Evolutionary conservation across 2,113 vertebrate species (phyloP).

Genomic region (Leptobrachium ailaonicum): DNA sequence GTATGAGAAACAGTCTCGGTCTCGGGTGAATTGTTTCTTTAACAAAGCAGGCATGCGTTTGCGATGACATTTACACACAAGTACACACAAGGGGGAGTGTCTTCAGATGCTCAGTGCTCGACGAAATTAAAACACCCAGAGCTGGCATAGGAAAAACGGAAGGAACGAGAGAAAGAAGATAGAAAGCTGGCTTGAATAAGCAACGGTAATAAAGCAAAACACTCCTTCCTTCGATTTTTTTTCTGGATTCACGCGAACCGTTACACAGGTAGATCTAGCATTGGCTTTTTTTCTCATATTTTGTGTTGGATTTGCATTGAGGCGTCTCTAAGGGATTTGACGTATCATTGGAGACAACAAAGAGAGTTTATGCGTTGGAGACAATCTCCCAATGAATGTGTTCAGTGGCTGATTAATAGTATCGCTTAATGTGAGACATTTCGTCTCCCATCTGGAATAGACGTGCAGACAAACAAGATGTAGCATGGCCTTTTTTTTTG

Average conservation of each 20-base stretch:
- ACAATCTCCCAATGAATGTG: background rate
- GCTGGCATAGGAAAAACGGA: background rate
- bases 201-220: background rate
- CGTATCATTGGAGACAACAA: background rate
- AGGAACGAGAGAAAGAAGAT: background rate
- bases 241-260: background rate
- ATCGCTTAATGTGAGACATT: background rate
- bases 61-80: constrained; percentile 6
- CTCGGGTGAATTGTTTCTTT: constrained; percentile 8
- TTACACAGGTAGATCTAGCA: constrained; percentile 21
- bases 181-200: background rate
- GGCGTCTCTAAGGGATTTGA: background rate
- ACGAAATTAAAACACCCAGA: constrained; percentile 5
- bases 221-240: background rate
- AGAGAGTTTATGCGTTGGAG: background rate
- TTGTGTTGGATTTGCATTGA: background rate
- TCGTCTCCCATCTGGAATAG: background rate
- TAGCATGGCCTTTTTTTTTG: too few species aligned
- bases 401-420: background rate
- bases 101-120: constrained; percentile 21
- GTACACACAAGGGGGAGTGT: constrained; percentile 13
- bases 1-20: background rate
- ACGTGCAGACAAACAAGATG: background rate
- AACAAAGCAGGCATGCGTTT: constrained; percentile 13
- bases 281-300: background rate